These are phyloP conservation scores for Trileptium ribeirensis DNA, from an alignment of 2,888 invertebrate genomes.

Conservation along the genomic window DNA sequence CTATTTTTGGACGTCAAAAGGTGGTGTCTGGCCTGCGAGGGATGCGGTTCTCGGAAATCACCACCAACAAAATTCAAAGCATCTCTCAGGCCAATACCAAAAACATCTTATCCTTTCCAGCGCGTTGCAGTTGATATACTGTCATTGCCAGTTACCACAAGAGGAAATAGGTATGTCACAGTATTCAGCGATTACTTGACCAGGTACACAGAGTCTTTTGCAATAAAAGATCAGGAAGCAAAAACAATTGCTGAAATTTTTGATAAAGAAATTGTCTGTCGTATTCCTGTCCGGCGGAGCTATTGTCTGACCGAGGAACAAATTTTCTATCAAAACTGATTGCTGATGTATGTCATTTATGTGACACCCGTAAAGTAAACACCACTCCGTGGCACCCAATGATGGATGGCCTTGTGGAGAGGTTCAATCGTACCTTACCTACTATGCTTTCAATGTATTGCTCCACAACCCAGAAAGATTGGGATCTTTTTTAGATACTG, in stretches of 20 bases:
- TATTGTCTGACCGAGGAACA: constrained; percentile 6
- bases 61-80: constrained; percentile 10
- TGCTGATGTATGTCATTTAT: not conserved
- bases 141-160: not conserved
- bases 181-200: constrained; percentile 19
- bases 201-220: not conserved
- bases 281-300: not conserved
- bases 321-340: constrained; percentile 10
- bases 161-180: constrained; percentile 15
- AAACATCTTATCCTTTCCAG: constrained; percentile 4
- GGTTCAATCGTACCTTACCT: constrained; percentile 17
- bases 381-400: constrained; percentile 8
- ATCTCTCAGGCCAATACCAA: not conserved
- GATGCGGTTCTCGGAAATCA: not conserved
- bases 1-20: not conserved
- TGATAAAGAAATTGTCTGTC: not conserved
- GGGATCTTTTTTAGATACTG: constrained; percentile 7
- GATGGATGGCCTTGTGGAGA: not conserved
- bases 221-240: not conserved
- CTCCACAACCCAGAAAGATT: constrained; percentile 2
- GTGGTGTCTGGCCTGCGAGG: not conserved
- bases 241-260: constrained; percentile 19
- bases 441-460: constrained; percentile 17
- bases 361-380: constrained; percentile 7
- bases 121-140: constrained; percentile 9